Conservation (phyloP, 2,113 vertebrate genomes). For the Glaucidium brasilianum region DNA sequence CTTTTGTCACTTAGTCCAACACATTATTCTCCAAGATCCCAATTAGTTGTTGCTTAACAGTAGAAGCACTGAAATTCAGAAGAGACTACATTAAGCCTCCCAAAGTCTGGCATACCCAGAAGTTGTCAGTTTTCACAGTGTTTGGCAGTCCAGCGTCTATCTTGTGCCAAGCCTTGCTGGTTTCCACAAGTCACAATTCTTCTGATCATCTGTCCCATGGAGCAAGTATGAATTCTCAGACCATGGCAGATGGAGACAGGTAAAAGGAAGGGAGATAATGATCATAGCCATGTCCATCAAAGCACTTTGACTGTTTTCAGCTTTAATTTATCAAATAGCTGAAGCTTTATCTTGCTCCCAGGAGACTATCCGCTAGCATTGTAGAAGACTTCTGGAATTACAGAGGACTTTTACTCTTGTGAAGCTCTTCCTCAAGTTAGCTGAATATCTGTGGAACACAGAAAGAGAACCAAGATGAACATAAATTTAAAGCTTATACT, state of each 20-base stretch:
- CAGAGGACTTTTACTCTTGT: background rate
- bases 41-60: background rate
- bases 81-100: background rate
- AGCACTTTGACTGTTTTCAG: background rate
- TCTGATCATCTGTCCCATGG: background rate
- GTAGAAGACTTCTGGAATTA: background rate
- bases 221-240: background rate
- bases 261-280: background rate
- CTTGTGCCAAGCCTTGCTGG: background rate
- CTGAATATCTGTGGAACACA: background rate
- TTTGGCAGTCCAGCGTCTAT: background rate
- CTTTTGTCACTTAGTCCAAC: background rate
- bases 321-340: background rate
- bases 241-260: background rate
- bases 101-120: background rate
- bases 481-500: background rate
- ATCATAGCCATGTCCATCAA: background rate
- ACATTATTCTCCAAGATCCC: background rate
- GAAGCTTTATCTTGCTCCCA: background rate
- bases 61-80: background rate
- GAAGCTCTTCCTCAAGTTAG: background rate
- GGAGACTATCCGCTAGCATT: background rate
- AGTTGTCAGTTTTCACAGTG: background rate
- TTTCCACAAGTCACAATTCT: conserved; percentile 5
- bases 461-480: background rate